phyloP scores from a whole-genome alignment of 2,888 invertebrate species.

The Agonum fuliginosum region DNA sequence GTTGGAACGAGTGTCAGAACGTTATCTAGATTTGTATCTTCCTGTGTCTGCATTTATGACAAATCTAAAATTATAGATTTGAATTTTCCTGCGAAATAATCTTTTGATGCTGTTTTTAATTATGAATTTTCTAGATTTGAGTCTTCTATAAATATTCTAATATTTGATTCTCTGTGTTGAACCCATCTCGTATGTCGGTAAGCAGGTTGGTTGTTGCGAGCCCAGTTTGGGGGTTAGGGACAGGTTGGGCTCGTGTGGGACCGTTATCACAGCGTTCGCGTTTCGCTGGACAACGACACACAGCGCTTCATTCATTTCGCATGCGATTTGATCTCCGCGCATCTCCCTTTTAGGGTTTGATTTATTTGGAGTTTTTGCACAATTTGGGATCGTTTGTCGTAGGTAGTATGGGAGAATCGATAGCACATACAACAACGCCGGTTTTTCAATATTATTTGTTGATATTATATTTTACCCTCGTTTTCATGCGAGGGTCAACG shows the following conservation, averaged over 20 bases:
- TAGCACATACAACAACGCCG: constrained; percentile 36
- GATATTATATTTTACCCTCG: constrained; percentile 33
- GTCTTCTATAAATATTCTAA: no score
- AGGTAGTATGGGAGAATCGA: constrained; percentile 45
- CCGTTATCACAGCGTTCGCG: constrained; percentile 47
- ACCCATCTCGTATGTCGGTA: no score
- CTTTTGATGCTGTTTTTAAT: no score
- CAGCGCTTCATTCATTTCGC: constrained; percentile 40
- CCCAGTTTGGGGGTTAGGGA: constrained; percentile 13
- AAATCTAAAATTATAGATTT: no score
- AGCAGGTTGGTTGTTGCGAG: constrained; percentile 11
- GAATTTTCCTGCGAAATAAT: no score
- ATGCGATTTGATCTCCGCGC: constrained; percentile 48
- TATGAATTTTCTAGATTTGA: no score
- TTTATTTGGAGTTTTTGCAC: constrained; percentile 55
- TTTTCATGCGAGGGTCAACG: not conserved
- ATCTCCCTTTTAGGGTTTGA: constrained; percentile 42
- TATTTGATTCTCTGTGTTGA: no score
- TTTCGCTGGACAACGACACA: constrained; percentile 21
- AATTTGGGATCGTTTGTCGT: constrained; percentile 50
- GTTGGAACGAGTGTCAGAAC: no score
- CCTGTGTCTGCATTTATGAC: no score
- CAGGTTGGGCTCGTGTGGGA: constrained; percentile 11
- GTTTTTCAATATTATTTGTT: constrained; percentile 40
- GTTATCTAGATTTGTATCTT: no score